These are phyloP conservation scores for Scomber colias DNA, from an alignment of 2,113 vertebrate species.

Conservation along the genomic window DNA sequence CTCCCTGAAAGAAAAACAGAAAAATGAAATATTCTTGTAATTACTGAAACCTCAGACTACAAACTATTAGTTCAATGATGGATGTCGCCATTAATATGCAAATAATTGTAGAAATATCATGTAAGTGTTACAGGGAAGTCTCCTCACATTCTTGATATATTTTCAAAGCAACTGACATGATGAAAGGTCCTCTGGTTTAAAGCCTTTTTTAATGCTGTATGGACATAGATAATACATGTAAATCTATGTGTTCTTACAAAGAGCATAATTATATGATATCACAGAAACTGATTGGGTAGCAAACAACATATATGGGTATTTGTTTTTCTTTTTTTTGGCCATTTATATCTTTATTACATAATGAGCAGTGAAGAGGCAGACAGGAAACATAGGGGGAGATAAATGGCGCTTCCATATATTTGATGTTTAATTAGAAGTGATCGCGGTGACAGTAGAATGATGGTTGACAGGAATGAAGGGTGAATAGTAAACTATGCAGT, in stretches of 20 bases:
- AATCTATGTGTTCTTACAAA: neutral
- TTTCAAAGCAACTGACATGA: slow-evolving; percentile 3
- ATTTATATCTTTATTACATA: no score
- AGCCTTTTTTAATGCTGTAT: neutral
- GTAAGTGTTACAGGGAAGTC: slow-evolving; percentile 27
- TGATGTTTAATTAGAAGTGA: no score
- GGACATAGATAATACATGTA: no score
- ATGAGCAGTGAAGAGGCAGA: no score
- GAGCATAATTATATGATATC: neutral
- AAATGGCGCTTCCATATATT: no score
- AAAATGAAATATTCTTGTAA: slow-evolving; percentile 34
- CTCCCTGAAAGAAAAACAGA: slow-evolving; percentile 12
- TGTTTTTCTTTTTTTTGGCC: no score
- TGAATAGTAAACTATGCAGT: no score
- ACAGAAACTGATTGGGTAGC: no score
- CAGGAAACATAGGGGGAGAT: no score
- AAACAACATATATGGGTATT: no score
- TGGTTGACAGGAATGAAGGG: no score
- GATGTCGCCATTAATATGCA: slow-evolving; percentile 15
- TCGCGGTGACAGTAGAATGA: no score
- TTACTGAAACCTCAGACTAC: slow-evolving; percentile 5
- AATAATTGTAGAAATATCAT: slow-evolving; percentile 26
- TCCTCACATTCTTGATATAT: neutral
- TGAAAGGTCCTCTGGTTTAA: neutral
- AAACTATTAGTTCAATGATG: slow-evolving; percentile 40